phyloP scores from a whole-genome alignment of 35 echinoderm and acorn worm genomes.

The Heliocidaris erythrogramma region DNA sequence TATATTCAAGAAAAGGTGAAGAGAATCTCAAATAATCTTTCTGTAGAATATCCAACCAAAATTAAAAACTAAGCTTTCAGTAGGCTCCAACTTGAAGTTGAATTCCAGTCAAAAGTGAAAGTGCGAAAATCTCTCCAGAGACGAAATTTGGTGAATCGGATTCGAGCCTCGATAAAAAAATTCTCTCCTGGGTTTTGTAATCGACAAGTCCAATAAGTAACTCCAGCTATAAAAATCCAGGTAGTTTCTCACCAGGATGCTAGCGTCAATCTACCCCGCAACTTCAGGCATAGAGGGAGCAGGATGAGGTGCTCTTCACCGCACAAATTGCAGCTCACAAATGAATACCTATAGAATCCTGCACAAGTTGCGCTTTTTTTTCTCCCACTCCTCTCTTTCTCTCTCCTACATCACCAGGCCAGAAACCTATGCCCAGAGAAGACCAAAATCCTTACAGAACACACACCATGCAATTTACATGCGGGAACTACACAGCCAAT shows the following conservation, averaged over 20 bases:
- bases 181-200: slow-evolving; percentile 9
- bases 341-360: neutral
- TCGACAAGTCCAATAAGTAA: neutral
- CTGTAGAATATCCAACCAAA: neutral
- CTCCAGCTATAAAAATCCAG: slow-evolving; percentile 16
- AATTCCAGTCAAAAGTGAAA: neutral
- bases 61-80: neutral
- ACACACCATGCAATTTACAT: neutral
- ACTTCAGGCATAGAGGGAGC: neutral
- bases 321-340: neutral
- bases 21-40: neutral
- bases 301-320: neutral
- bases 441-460: neutral
- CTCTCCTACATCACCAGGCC: neutral
- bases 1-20: too few species aligned
- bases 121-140: neutral
- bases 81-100: neutral
- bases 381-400: neutral
- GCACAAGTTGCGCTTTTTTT: neutral
- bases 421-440: neutral
- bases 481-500: neutral
- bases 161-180: neutral
- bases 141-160: neutral
- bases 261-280: neutral
- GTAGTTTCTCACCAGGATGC: neutral